phyloP scores from a whole-genome alignment of 1,140 invertebrate genomes.

The Drosophila obscura region DNA sequence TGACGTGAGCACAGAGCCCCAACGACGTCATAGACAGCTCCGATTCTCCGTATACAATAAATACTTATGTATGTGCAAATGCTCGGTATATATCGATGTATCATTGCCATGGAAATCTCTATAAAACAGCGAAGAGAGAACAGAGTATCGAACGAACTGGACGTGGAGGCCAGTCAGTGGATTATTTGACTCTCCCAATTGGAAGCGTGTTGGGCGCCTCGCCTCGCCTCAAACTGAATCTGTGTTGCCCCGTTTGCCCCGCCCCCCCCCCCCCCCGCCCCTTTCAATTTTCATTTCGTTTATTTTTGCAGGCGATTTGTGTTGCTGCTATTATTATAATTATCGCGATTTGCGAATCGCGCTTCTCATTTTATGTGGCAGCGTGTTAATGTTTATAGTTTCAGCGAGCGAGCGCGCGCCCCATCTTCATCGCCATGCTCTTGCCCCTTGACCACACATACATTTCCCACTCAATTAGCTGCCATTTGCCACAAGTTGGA shows the following conservation, averaged over 20 bases:
- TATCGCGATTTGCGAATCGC: slow-evolving; percentile 55
- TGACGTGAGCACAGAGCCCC: slow-evolving; percentile 58
- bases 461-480: slow-evolving; percentile 18
- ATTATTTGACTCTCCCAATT: slow-evolving; percentile 66
- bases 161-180: slow-evolving; percentile 1
- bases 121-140: slow-evolving; percentile 44
- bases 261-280: too few relatives aligned
- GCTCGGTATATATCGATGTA: slow-evolving; percentile 6
- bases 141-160: slow-evolving; percentile 36
- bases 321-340: slow-evolving; percentile 65
- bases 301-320: slow-evolving; percentile 60
- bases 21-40: slow-evolving; percentile 59
- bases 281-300: slow-evolving; percentile 74
- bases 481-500: slow-evolving; percentile 9
- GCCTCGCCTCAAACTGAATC: slow-evolving; percentile 38
- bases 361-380: slow-evolving; percentile 36
- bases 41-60: slow-evolving; percentile 23
- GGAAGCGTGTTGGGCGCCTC: slow-evolving; percentile 69
- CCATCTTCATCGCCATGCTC: slow-evolving; percentile 1
- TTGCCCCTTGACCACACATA: too few relatives aligned
- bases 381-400: slow-evolving; percentile 54
- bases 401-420: slow-evolving; percentile 32
- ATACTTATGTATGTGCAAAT: slow-evolving; percentile 7
- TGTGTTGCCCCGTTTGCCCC: background rate
- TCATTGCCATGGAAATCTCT: slow-evolving; percentile 55